phyloP scores from a whole-genome alignment of 2,113 vertebrate species.

The Gasterosteus nipponicus region DNA sequence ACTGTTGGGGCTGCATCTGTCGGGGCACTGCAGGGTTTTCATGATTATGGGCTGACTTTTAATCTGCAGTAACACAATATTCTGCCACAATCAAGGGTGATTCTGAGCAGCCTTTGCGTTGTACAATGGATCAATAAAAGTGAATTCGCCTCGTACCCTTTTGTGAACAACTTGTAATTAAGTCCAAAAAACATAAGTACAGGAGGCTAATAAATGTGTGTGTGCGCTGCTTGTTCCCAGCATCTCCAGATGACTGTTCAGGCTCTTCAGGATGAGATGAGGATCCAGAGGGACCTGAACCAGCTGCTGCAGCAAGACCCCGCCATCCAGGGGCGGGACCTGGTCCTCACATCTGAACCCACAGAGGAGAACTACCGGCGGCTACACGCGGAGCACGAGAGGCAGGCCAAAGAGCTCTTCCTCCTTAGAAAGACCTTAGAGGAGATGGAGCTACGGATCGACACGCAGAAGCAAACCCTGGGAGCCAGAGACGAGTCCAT shows the following conservation, averaged over 20 bases:
- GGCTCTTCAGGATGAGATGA: slow-evolving; percentile 95
- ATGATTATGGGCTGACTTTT: slow-evolving; percentile 34
- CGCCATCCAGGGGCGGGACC: slow-evolving; percentile 80
- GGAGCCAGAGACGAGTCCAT: slow-evolving; percentile 95
- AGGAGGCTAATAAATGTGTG: not conserved
- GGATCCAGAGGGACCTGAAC: slow-evolving; percentile 96
- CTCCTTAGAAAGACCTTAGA: slow-evolving; percentile 96
- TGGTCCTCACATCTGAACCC: slow-evolving; percentile 87
- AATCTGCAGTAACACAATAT: slow-evolving; percentile 35
- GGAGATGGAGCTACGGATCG: slow-evolving; percentile 98
- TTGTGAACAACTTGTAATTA: slow-evolving; percentile 13
- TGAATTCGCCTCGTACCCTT: not conserved
- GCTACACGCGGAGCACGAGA: slow-evolving; percentile 90
- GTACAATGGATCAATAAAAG: slow-evolving; percentile 8
- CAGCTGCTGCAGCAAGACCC: slow-evolving; percentile 94
- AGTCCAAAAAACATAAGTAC: not conserved
- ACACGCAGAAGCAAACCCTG: slow-evolving; percentile 96
- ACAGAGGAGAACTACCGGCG: slow-evolving; percentile 94
- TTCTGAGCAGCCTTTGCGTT: not conserved
- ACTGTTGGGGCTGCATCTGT: slow-evolving; percentile 31
- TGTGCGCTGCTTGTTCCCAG: slow-evolving; percentile 71
- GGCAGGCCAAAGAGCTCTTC: slow-evolving; percentile 97
- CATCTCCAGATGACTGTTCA: slow-evolving; percentile 99
- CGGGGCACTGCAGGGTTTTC: slow-evolving; percentile 16
- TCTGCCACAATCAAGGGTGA: not conserved